These are phyloP conservation scores for Trichoplax adhaerens DNA, from an alignment of 37 sponge, comb jelly and placozoan genomes.

Conservation along the genomic window DNA sequence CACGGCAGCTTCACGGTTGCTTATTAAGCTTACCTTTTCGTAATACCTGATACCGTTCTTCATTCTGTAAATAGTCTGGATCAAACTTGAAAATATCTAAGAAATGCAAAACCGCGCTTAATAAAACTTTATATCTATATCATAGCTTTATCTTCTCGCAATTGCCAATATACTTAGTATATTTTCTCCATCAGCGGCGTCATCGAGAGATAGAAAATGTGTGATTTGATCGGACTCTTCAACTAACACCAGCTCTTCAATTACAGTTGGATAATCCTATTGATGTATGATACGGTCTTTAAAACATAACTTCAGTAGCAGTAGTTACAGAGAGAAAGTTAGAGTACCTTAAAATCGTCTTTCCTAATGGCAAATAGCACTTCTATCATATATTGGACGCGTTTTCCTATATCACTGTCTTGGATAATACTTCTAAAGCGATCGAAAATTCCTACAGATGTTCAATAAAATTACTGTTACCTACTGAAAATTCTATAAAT, in stretches of 20 bases:
- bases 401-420: conserved; percentile 49
- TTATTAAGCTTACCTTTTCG: too few species aligned
- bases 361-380: conserved; percentile 82
- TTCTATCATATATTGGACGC: conserved; percentile 97
- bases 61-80: conserved; percentile 60
- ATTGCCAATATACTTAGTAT: conserved; percentile 21
- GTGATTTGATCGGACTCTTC: conserved; percentile 94
- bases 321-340: too few species aligned
- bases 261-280: conserved; percentile 65
- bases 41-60: conserved; percentile 45
- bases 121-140: too few species aligned
- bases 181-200: conserved; percentile 50
- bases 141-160: too few species aligned
- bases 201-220: conserved; percentile 70
- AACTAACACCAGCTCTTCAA: conserved; percentile 69
- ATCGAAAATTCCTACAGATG: conserved; percentile 53
- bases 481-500: too few species aligned
- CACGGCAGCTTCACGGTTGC: background rate
- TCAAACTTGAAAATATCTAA: conserved; percentile 85
- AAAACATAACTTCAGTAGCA: too few species aligned
- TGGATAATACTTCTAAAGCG: conserved; percentile 63
- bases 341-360: conserved; percentile 62
- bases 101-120: background rate
- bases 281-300: too few species aligned
- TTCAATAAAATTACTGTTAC: too few species aligned